Evolutionary conservation across 2,797 vertebrate genomes (phyloP).

Genomic region (Anomalospiza imberbis): DNA sequence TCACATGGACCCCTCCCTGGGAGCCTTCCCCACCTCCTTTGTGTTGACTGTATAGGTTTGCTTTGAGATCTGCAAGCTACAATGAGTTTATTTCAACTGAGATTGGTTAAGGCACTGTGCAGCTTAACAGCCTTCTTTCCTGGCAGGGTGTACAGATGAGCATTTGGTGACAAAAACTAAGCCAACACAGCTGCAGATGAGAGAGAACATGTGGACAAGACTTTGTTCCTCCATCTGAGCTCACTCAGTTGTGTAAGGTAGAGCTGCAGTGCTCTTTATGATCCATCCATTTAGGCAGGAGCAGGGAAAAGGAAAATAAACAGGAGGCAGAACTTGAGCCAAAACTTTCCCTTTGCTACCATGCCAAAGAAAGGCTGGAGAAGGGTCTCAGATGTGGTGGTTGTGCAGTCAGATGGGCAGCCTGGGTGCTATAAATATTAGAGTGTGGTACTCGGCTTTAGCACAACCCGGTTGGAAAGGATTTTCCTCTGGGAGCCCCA

Average conservation of each 20-base stretch:
- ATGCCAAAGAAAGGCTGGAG: neutral
- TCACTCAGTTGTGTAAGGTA: neutral
- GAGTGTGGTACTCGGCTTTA: neutral
- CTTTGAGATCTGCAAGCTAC: neutral
- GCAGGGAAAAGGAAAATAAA: neutral
- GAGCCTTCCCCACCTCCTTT: neutral
- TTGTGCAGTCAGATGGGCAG: neutral
- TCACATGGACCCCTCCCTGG: neutral
- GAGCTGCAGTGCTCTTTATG: neutral
- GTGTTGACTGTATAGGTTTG: neutral
- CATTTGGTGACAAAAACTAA: neutral
- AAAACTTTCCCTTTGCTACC: neutral
- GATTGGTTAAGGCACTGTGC: neutral
- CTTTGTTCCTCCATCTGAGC: neutral
- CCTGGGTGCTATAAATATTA: neutral
- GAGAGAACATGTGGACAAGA: neutral
- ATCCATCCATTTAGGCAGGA: neutral
- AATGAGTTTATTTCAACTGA: neutral
- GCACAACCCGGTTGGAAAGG: neutral
- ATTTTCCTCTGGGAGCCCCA: neutral
- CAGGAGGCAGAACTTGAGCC: neutral
- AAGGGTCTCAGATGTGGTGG: neutral
- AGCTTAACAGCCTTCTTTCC: neutral
- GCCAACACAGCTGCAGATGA: constrained; percentile 23
- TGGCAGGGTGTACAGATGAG: neutral